These are phyloP conservation scores for Phrynocephalus versicolor DNA, from an alignment of 2,113 vertebrate genomes.

Conservation along the genomic window DNA sequence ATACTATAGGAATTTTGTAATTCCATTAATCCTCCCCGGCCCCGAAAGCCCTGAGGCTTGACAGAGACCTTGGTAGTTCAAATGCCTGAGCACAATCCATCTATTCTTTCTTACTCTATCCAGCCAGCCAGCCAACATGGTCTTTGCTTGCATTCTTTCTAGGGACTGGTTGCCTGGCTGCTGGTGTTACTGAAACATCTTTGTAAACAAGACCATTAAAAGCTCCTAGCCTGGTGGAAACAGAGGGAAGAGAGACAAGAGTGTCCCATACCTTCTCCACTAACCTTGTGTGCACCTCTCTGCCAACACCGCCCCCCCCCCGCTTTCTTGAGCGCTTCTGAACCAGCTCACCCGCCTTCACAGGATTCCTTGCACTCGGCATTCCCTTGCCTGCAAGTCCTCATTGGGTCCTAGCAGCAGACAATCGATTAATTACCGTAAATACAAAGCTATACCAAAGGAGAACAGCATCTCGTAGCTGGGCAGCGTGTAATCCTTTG, in stretches of 20 bases:
- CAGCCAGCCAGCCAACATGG: neutral
- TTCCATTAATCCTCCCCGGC: no score
- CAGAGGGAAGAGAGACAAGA: neutral
- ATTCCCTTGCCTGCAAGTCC: neutral
- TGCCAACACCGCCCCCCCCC: no score
- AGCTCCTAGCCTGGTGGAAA: neutral
- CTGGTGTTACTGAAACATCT: neutral
- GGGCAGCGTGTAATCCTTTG: neutral
- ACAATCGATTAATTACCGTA: neutral
- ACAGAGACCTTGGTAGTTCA: neutral
- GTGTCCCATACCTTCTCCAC: neutral
- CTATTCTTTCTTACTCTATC: neutral
- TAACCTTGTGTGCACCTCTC: no score
- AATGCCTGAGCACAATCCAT: neutral
- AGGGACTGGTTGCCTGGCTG: neutral
- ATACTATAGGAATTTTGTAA: neutral
- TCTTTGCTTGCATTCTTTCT: neutral
- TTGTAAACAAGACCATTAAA: neutral
- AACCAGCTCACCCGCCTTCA: neutral
- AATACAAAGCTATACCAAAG: neutral
- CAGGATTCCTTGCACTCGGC: no score
- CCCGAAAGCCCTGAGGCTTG: no score
- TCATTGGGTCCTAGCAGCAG: neutral
- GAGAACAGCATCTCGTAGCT: neutral
- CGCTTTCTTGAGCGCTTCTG: neutral